Percentiles rank a stretch among this genome's conserved stretches.
Conservation (phyloP, 2,113 vertebrate species). For the Edolisoma coerulescens region DNA sequence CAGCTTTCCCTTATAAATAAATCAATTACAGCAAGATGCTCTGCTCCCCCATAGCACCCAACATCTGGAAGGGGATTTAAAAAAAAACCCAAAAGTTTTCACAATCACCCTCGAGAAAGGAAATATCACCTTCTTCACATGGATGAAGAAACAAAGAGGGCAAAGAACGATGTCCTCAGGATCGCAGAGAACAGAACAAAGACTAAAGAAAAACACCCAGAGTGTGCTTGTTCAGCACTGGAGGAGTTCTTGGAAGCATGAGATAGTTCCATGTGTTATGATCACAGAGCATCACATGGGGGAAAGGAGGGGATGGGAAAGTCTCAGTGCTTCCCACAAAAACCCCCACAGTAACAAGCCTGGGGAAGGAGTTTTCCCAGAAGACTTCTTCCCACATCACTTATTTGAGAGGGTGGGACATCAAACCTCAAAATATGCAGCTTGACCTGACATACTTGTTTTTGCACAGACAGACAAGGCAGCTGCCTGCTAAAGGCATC, state of each 20-base stretch:
- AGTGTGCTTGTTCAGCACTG: slow-evolving; percentile 19
- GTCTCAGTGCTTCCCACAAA: slow-evolving; percentile 51
- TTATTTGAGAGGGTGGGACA: slow-evolving; percentile 47
- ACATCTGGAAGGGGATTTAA: neutral
- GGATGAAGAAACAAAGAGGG: neutral
- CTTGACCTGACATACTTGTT: slow-evolving; percentile 58
- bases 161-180: neutral
- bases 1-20: neutral
- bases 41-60: neutral
- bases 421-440: slow-evolving; percentile 57
- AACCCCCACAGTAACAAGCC: slow-evolving; percentile 40
- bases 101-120: neutral
- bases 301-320: slow-evolving; percentile 52
- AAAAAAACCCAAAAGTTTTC: neutral
- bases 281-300: slow-evolving; percentile 34
- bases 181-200: neutral
- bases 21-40: neutral
- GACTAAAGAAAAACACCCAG: neutral
- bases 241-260: slow-evolving; percentile 41
- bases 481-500: slow-evolving; percentile 31
- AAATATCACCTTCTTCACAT: neutral
- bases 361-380: slow-evolving; percentile 53
- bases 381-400: slow-evolving; percentile 54
- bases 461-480: slow-evolving; percentile 32
- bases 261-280: slow-evolving; percentile 18